A percentile compares a stretch with the other conserved stretches of the same genome.
Evolutionary conservation across 2,888 invertebrate genomes (phyloP).

Genomic region (Leucozona laternaria): DNA sequence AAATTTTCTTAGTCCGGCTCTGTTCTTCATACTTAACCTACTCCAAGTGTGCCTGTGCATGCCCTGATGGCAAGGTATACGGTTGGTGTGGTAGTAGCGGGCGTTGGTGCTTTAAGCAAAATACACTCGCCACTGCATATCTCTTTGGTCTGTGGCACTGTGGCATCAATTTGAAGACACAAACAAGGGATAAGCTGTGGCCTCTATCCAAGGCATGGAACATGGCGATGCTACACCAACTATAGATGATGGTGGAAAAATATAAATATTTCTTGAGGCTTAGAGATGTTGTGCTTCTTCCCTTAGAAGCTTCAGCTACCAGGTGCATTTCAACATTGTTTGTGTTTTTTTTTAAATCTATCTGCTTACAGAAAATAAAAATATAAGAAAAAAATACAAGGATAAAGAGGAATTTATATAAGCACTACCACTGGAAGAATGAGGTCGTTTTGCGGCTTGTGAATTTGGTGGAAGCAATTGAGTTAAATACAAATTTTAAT

Average conservation of each 20-base stretch:
- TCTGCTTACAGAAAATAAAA: conserved; percentile 19
- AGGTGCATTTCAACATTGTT: conserved; percentile 48
- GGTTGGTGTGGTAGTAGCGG: background rate
- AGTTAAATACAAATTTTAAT: background rate
- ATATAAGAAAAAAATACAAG: background rate
- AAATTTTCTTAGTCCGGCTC: background rate
- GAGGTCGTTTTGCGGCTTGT: conserved; percentile 18
- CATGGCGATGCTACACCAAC: background rate
- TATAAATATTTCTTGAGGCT: conserved; percentile 49
- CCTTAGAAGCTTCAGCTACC: conserved; percentile 24
- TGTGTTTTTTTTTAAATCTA: conserved; percentile 3
- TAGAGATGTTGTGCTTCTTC: conserved; percentile 26
- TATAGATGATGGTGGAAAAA: conserved; percentile 10
- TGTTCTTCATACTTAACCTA: background rate
- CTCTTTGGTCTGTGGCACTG: conserved; percentile 1
- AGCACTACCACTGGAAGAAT: background rate
- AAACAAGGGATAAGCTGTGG: conserved; percentile 67
- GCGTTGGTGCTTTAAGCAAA: conserved; percentile 6
- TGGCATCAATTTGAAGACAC: conserved; percentile 58
- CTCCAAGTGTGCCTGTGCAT: too few relatives aligned
- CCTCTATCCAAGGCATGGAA: conserved; percentile 33
- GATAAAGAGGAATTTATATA: conserved; percentile 16
- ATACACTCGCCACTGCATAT: conserved; percentile 9
- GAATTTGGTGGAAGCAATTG: background rate
- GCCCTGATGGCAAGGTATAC: background rate